A percentile compares a stretch with the other conserved stretches of the same genome.
Conservation (phyloP, 1,140 invertebrate species). For the Pogonognathellus flavescens region DNA sequence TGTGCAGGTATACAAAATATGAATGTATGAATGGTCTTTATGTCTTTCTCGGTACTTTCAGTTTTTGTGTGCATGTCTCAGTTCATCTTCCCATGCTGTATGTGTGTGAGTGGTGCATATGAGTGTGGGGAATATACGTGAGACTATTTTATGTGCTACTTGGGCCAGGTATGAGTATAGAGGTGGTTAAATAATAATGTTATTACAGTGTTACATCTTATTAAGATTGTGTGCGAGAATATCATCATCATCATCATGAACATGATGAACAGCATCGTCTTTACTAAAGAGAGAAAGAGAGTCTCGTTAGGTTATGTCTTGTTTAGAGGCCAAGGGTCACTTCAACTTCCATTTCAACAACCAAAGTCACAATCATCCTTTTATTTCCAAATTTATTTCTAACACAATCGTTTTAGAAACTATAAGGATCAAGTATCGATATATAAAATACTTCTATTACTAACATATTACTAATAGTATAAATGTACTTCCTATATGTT, state of each 20-base stretch:
- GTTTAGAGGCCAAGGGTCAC: conserved; percentile 39
- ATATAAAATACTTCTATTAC: too few species aligned
- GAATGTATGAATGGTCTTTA: not conserved
- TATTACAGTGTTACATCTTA: conserved; percentile 38
- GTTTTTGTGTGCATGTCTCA: not conserved
- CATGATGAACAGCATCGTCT: not conserved
- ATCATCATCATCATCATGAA: conserved; percentile 35
- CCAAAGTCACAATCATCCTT: conserved; percentile 23
- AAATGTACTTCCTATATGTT: too few species aligned
- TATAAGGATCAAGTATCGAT: too few species aligned
- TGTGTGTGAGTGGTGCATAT: not conserved
- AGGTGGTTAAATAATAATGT: not conserved
- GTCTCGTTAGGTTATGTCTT: conserved; percentile 41
- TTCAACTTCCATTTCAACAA: conserved; percentile 10
- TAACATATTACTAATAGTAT: too few species aligned
- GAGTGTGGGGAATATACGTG: not conserved
- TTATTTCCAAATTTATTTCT: not conserved
- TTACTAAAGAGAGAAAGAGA: not conserved
- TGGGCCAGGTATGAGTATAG: too few species aligned
- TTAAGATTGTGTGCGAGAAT: conserved; percentile 10
- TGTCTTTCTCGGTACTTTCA: not conserved
- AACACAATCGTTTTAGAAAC: too few species aligned
- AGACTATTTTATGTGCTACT: too few species aligned
- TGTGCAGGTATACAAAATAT: too few species aligned
- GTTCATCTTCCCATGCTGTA: not conserved